phyloP scores from a whole-genome alignment of 2,797 vertebrate genomes.

The Manis pentadactyla region DNA sequence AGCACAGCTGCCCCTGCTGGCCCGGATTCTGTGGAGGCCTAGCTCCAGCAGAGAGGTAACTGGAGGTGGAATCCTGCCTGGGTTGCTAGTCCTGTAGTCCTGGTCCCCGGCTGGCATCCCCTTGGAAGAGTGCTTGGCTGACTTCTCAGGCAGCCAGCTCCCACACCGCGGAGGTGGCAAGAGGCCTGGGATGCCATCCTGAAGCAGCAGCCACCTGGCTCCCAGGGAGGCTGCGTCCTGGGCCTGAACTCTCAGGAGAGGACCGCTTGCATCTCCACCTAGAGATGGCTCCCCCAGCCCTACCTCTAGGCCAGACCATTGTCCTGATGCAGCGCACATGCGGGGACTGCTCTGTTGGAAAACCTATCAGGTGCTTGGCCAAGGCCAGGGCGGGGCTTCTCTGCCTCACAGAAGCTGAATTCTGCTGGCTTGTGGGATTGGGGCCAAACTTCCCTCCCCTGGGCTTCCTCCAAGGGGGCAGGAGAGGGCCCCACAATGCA shows the following conservation, averaged over 20 bases:
- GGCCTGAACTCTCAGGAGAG: background rate
- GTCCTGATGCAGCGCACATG: background rate
- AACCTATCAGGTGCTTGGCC: background rate
- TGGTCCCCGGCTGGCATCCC: background rate
- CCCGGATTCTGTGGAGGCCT: background rate
- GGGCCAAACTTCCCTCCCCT: too few relatives aligned
- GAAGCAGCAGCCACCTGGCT: background rate
- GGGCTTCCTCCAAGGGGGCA: background rate
- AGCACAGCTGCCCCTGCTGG: background rate
- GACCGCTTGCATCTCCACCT: background rate
- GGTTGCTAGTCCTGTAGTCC: background rate
- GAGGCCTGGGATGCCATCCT: background rate
- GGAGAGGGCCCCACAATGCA: too few relatives aligned
- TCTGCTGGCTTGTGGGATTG: background rate
- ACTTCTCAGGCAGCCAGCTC: background rate
- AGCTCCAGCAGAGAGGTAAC: rapidly evolving
- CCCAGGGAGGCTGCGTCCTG: background rate
- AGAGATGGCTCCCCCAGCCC: background rate
- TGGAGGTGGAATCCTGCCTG: rapidly evolving
- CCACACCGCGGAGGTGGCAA: background rate
- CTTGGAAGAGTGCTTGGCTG: background rate
- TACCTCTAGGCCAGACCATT: too few relatives aligned
- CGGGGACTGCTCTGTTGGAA: background rate
- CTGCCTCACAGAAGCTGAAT: background rate
- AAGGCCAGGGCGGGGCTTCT: background rate